A percentile compares a stretch with the other conserved stretches of the same genome.
Conservation (phyloP, 1,140 invertebrate species). For the Phymastichus coffea region DNA sequence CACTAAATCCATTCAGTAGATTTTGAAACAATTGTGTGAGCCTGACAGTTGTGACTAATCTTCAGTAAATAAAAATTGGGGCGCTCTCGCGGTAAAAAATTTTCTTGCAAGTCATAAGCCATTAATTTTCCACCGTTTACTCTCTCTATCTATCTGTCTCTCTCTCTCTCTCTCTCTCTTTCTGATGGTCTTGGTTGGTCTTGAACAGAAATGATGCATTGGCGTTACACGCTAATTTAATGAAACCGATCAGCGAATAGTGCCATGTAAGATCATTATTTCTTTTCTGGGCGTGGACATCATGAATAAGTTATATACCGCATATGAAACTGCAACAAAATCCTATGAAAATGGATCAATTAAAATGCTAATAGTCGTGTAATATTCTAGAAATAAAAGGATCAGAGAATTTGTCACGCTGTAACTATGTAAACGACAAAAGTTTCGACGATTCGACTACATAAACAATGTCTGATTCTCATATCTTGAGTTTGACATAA, state of each 20-base stretch:
- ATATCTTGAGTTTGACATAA: no score
- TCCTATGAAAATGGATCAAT: constrained; percentile 7
- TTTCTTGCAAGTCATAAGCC: constrained; percentile 22
- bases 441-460: no score
- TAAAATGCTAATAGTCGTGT: constrained; percentile 27
- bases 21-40: no score
- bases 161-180: no score
- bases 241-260: constrained; percentile 23
- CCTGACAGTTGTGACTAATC: constrained; percentile 22
- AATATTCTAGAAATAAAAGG: no score
- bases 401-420: no score
- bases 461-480: no score
- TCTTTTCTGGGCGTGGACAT: constrained; percentile 5
- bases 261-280: constrained; percentile 16
- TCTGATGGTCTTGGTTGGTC: no score
- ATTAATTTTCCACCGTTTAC: constrained; percentile 26
- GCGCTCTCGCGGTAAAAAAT: not conserved
- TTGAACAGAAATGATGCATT: constrained; percentile 20
- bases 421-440: no score
- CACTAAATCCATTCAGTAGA: no score
- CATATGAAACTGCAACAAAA: constrained; percentile 13
- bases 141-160: no score
- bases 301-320: constrained; percentile 11
- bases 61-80: constrained; percentile 16
- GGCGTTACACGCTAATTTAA: constrained; percentile 23